Base-by-base conservation (phyloP, 2,888 invertebrate species). In the Thymelicus acteon region DNA sequence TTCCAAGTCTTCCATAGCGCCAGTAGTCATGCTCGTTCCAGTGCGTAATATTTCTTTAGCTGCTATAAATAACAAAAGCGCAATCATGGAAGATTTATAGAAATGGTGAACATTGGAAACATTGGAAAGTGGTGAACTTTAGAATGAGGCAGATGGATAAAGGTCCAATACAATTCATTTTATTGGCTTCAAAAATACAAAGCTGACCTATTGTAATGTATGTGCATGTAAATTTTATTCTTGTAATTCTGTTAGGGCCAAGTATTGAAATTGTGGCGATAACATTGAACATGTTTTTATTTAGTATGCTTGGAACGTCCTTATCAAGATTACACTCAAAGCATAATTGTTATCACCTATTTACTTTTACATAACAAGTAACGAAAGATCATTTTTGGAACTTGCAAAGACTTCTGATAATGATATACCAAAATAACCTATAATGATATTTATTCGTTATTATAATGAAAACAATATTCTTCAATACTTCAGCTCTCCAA, bases 11-110 rank as follows among this genome's bases (percentile, higher is more conserved):
- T 19, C 19, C 79, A 79, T 79, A 78, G 74, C 72, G 71, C 62
- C 58, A 49, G 60, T 60, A 60, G 64, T 71, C 69, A 48, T 62
- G 57, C 57, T 65, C 69, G 52, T 62, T 71, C 67, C 60, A 61
- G 63, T 57, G 70, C 70, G n/a, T 63, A 65, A 58, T 73, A 76
- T 79, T 79, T 78, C 81, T 84, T 82, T 75, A 72, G 64, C 68
- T 75, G 54, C 76, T 80, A 80, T 80, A 80, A 80, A 82, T 80
- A 79, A 78, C 75, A 76, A 77, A 78, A 80, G 77, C 78, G 65
- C 65, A 65, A 65, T 65, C 60, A 77, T 66, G 73, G 72, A 73
- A 82, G 80, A 84, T 83, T 82, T 83, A 82, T 78, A 78, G 73
- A 72, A 49, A 39, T 52, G 60, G 15, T 60, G 58, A 58, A 70